phyloP scores from a whole-genome alignment of 2,113 vertebrate species.

The Acrocephalus kingi region DNA sequence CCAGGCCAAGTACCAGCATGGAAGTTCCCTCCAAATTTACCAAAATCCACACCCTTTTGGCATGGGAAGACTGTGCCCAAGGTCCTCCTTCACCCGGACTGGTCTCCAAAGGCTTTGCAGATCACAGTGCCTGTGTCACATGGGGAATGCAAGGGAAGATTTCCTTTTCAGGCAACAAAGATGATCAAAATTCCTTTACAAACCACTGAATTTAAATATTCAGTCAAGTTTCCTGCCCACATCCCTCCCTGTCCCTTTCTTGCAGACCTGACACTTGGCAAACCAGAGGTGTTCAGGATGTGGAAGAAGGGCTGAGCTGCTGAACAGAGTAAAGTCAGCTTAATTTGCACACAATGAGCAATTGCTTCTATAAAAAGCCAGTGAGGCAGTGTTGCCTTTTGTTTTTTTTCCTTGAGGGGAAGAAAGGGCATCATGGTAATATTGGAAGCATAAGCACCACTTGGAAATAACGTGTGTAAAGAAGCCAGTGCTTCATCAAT shows the following conservation, averaged over 20 bases:
- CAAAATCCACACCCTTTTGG: not conserved
- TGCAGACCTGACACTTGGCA: not conserved
- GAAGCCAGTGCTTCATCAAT: not conserved
- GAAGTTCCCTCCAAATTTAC: not conserved
- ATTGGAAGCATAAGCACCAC: not conserved
- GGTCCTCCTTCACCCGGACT: not conserved
- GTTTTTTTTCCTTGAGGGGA: not conserved
- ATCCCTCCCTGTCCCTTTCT: not conserved
- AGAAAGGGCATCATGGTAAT: not conserved
- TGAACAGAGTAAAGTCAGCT: not conserved
- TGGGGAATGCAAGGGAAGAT: not conserved
- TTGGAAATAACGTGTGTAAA: not conserved
- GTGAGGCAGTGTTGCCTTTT: not conserved
- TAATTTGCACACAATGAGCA: not conserved
- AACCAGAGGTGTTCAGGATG: not conserved
- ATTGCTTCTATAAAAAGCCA: not conserved
- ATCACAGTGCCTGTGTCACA: not conserved
- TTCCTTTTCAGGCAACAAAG: not conserved
- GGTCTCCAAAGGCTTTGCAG: not conserved
- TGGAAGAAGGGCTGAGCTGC: not conserved
- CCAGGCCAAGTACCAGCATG: not conserved
- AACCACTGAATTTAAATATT: not conserved
- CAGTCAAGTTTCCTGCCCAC: not conserved
- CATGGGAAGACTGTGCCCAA: not conserved
- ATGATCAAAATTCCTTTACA: not conserved